A percentile compares a stretch with the other conserved stretches of the same genome.
Evolutionary conservation across 2,113 vertebrate species (phyloP).

Genomic region (Scopus umbretta): DNA sequence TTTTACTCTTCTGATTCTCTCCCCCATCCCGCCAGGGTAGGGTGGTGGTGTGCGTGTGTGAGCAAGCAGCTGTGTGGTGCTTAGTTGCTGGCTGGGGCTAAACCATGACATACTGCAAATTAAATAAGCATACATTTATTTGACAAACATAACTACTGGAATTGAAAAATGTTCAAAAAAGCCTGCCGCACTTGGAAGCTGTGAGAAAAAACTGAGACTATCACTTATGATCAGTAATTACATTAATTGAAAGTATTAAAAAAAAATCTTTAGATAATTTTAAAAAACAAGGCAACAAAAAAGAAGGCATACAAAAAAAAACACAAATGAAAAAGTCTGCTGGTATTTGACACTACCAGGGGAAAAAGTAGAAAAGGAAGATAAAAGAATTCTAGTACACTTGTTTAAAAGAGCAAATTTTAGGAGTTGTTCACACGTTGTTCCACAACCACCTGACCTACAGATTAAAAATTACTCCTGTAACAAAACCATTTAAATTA

Average conservation of each 20-base stretch:
- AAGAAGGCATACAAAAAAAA: not conserved
- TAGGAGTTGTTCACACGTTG: not conserved
- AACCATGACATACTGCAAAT: not conserved
- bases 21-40: too few species aligned
- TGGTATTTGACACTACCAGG: not conserved
- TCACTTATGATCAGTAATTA: not conserved
- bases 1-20: too few species aligned
- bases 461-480: not conserved
- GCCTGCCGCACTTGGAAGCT: not conserved
- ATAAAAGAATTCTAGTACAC: not conserved
- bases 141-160: slow-evolving; percentile 7
- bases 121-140: not conserved
- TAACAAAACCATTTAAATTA: not conserved
- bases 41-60: too few species aligned
- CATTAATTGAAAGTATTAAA: not conserved
- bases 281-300: not conserved
- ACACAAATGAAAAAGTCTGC: not conserved
- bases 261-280: not conserved
- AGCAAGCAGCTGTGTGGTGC: too few species aligned
- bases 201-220: not conserved
- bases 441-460: not conserved
- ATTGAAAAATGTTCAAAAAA: not conserved
- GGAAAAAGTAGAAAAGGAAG: not conserved
- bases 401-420: not conserved
- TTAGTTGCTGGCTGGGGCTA: too few species aligned